phyloP scores from a whole-genome alignment of 1,140 invertebrate species.

The Cydia fagiglandana region DNA sequence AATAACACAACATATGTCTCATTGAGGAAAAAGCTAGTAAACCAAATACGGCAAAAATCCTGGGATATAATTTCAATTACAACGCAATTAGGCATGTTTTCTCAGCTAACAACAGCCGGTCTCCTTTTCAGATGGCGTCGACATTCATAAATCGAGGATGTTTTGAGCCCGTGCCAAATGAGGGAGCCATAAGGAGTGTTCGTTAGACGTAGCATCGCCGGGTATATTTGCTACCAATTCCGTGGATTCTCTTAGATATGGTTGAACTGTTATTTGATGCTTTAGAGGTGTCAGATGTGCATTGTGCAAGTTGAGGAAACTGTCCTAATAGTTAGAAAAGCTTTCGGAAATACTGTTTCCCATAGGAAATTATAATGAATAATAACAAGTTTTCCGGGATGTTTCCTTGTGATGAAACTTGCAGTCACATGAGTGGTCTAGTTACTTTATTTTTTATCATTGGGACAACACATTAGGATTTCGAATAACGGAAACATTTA shows the following conservation, averaged over 20 bases:
- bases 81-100: not conserved
- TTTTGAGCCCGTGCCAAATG: constrained; percentile 19
- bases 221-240: constrained; percentile 1
- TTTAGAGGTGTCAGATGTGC: no score
- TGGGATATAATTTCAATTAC: not conserved
- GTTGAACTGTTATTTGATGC: not conserved
- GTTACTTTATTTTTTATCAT: no score
- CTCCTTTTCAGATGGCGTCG: constrained; percentile 2
- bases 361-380: no score
- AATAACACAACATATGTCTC: not conserved
- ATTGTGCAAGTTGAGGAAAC: no score
- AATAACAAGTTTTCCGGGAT: no score
- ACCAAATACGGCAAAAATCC: not conserved
- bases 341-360: no score
- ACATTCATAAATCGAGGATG: constrained; percentile 13
- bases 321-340: no score
- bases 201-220: not conserved
- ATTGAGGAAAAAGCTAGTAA: not conserved
- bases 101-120: not conserved
- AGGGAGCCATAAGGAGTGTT: not conserved
- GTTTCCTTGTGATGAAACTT: no score
- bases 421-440: no score
- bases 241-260: not conserved
- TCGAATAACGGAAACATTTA: no score
- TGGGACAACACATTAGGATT: no score